Percentiles rank a stretch among this genome's conserved stretches.
These are phyloP conservation scores for Junonia oenone DNA, from an alignment of 2,888 invertebrate genomes.

Conservation along the genomic window DNA sequence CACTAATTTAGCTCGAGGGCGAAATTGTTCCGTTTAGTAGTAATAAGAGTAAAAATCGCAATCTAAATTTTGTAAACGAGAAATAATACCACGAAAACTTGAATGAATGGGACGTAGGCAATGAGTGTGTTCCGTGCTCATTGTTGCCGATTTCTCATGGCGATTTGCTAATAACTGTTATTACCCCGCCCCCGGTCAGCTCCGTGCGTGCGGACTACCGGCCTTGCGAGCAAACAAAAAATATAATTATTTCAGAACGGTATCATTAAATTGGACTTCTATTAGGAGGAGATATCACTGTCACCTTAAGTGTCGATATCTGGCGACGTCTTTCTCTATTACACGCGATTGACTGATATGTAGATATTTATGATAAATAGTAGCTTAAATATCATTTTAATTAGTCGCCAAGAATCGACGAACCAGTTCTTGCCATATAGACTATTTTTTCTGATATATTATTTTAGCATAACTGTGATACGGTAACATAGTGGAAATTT, in stretches of 20 bases:
- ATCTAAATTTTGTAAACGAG: slow-evolving; percentile 60
- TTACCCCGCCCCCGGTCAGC: slow-evolving; percentile 59
- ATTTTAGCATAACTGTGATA: slow-evolving; percentile 33
- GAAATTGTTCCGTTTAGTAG: slow-evolving; percentile 56
- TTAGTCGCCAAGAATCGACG: slow-evolving; percentile 30
- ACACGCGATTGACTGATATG: slow-evolving; percentile 16
- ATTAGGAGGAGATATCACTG: slow-evolving; percentile 49
- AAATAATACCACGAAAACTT: slow-evolving; percentile 59
- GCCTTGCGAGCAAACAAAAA: slow-evolving; percentile 57
- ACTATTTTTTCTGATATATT: slow-evolving; percentile 13
- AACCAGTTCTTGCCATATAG: slow-evolving; percentile 23
- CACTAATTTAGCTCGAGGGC: slow-evolving; percentile 43
- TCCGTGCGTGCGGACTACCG: slow-evolving; percentile 60
- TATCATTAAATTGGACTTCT: slow-evolving; percentile 64
- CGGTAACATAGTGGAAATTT: slow-evolving; percentile 9
- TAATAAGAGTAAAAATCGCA: slow-evolving; percentile 48
- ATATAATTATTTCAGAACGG: slow-evolving; percentile 71
- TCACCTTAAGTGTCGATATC: slow-evolving; percentile 48
- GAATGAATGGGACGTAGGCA: slow-evolving; percentile 64
- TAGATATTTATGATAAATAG: slow-evolving; percentile 27
- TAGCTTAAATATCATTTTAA: slow-evolving; percentile 30
- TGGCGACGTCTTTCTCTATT: slow-evolving; percentile 37
- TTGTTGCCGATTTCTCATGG: slow-evolving; percentile 72
- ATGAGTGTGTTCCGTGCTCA: slow-evolving; percentile 70
- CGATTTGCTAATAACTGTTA: slow-evolving; percentile 70